Evolutionary conservation across 1,140 invertebrate genomes (phyloP).

Genomic region (Mercenaria mercenaria): DNA sequence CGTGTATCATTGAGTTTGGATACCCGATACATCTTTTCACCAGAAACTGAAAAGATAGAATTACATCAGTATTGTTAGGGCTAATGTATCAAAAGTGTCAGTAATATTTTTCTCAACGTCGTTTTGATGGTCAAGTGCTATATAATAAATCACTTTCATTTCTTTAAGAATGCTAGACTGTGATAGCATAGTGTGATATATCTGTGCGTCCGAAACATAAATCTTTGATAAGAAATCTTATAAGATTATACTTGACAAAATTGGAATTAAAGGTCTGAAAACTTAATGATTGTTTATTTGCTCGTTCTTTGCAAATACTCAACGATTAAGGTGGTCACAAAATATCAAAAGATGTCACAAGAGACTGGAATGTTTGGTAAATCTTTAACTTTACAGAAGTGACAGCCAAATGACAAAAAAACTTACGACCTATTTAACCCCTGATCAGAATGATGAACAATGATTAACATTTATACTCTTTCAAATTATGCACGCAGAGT

Average conservation of each 20-base stretch:
- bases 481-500: no score
- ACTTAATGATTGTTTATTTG: conserved; percentile 13
- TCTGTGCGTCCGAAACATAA: background rate
- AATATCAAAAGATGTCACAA: background rate
- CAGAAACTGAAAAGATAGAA: background rate
- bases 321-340: background rate
- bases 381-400: background rate
- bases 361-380: background rate
- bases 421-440: no score
- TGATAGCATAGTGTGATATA: background rate
- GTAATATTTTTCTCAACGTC: background rate
- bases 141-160: conserved; percentile 20
- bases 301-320: background rate
- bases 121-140: background rate
- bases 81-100: conserved; percentile 25
- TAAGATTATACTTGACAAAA: conserved; percentile 38
- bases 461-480: no score
- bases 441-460: no score
- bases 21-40: background rate
- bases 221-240: conserved; percentile 39
- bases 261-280: conserved; percentile 26
- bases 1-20: no score
- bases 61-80: background rate
- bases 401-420: no score
- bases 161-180: background rate